Base-by-base conservation (phyloP, 2,888 invertebrate species). In the Pandemis cinnamomeana region DNA sequence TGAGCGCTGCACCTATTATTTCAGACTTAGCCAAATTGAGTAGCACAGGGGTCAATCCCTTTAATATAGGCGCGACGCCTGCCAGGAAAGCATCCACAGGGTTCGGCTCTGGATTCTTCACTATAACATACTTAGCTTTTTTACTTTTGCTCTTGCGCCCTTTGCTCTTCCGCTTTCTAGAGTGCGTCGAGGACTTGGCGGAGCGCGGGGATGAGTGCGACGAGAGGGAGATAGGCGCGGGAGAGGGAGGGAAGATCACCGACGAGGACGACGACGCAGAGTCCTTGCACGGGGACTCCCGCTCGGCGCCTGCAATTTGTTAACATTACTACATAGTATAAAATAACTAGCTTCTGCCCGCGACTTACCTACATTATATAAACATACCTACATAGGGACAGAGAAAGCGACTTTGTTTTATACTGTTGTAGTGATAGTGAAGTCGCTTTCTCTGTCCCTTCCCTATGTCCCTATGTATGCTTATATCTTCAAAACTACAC, bases 191-290 rank as follows among this genome's bases (percentile, higher is more conserved):
- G 46, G 66, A 66, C 36, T 73, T 70, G 27, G 70, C 60, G 5
- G 70, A 51, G 60, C 42, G 20, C 42, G 15, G 48, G 51, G 71
- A 48, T 10, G 73, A 70, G 69, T 20, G 73, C 10, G 64, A 66
- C 42, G 70, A 70, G 46, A 74, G 51, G 15, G 73, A 74, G 0
- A 74, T 74, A 1, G 73, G 73, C 51, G 73, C 51, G 15, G 73
- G 70, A 20, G 73, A 74, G 66, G 73, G 73, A 20, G 73, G 73
- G 70, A 74, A 74, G 15, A 74, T 74, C 4, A 74, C 15, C 0
- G 70, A 70, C 0, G 70, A 70, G 0, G 73, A 74, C 3, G 70
- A 53, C 0, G 73, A 74, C 6, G 60, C 73, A 27, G 70, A 51
- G 66, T 70, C 73, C 44, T 72, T 71, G 27, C 4, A 51, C 42